These are phyloP conservation scores for Tholera decimalis DNA, from an alignment of 2,888 invertebrate species.

Conservation along the genomic window DNA sequence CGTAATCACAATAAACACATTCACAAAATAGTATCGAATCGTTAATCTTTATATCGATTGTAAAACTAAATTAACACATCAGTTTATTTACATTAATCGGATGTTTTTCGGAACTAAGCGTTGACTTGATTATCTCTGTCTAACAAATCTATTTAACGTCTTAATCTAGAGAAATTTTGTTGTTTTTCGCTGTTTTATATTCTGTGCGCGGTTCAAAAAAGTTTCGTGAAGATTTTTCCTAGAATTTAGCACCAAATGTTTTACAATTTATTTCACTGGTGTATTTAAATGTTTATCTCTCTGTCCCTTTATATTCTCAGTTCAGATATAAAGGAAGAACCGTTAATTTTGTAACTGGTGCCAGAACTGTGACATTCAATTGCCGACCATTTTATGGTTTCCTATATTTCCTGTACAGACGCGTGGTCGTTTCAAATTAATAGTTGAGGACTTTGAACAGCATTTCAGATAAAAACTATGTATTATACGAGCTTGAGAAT, in stretches of 20 bases:
- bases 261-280: constrained; percentile 13
- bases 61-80: constrained; percentile 70
- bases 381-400: constrained; percentile 42
- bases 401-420: constrained; percentile 33
- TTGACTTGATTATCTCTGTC: constrained; percentile 72
- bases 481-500: constrained; percentile 7
- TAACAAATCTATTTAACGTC: constrained; percentile 77
- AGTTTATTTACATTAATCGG: constrained; percentile 75
- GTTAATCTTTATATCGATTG: constrained; percentile 66
- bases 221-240: not conserved
- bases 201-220: constrained; percentile 44
- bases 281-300: constrained; percentile 20
- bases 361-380: constrained; percentile 46
- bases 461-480: constrained; percentile 35
- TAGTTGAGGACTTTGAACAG: constrained; percentile 32
- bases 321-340: constrained; percentile 23
- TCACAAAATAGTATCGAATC: constrained; percentile 51
- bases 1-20: constrained; percentile 56
- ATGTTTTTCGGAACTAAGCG: constrained; percentile 73
- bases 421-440: constrained; percentile 41
- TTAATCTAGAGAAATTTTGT: constrained; percentile 72
- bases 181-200: constrained; percentile 64
- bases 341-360: constrained; percentile 36
- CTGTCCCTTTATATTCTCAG: constrained; percentile 18
- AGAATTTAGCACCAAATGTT: constrained; percentile 16